Evolutionary conservation across 2,888 invertebrate species (phyloP), one percentile per base, ranked within the genome.

Genomic region (Andrena hattorfiana): DNA sequence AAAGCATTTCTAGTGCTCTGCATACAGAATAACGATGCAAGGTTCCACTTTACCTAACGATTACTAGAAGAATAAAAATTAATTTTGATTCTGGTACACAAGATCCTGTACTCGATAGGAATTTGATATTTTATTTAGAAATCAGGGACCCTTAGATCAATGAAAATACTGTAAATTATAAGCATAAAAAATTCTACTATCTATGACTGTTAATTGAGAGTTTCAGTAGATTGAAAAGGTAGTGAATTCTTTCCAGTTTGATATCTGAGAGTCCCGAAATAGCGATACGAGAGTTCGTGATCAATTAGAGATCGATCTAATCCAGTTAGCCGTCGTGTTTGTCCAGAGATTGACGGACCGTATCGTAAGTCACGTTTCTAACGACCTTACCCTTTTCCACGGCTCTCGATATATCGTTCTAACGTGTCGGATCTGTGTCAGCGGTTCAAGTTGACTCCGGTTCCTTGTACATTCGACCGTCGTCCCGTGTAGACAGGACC

Each of bases 351-450:
- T 78, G 80, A 71, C 73, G 64, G 32, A 84, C 80, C 67, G 64
- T 76, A 48, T 80, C 85, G 73, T 35, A 67, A 83, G 77, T 70
- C 87, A 87, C 80, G 79, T 73, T 77, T 62, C 28, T 49, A 70
- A 62, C 64, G 79, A 85, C 84, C 89, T 88, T 87, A 89, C 72
- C 83, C 79, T 88, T 89, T 87, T 68, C 63, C 6, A 30, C 32
- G 42, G 5, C 62, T 32, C 35, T 7, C 59, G 30, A 62, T 75
- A 72, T 54, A 30, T 64, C 64, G 67, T 66, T 77, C 3, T n/a
- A 68, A 48, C 30, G 28, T n/a, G 51, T 13, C 42, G 49, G 30
- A 77, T 67, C 62, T 59, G 48, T 80, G 80, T 67, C 69, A 66
- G 56, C 32, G 60, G 42, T 67, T 74, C 63, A 16, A 60, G 28